These are phyloP conservation scores for Cabera pusaria DNA, from an alignment of 2,888 invertebrate genomes.

Conservation along the genomic window DNA sequence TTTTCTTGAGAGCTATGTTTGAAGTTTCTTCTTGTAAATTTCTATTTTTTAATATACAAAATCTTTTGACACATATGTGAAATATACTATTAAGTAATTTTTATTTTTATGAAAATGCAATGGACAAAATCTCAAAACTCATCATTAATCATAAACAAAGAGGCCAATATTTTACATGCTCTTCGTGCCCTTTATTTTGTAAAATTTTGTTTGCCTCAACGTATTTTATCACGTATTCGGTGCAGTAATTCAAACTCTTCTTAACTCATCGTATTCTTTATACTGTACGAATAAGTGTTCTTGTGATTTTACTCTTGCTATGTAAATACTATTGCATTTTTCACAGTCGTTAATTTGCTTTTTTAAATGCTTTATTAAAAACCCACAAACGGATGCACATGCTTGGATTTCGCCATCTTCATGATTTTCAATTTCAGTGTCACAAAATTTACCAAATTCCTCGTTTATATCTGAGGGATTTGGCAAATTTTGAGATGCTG, in stretches of 20 bases:
- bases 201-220: no score
- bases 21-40: constrained; percentile 4
- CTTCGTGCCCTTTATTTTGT: not conserved
- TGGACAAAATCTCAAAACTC: not conserved
- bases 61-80: constrained; percentile 1
- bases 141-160: not conserved
- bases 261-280: no score
- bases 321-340: constrained; percentile 2
- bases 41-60: constrained; percentile 2
- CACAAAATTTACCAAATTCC: no score
- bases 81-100: not conserved
- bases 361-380: constrained; percentile 19
- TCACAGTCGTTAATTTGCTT: constrained; percentile 6
- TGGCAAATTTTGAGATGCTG: no score
- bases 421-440: constrained; percentile 11
- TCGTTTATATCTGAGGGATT: no score
- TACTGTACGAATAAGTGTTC: constrained; percentile 7
- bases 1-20: not conserved
- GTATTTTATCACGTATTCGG: no score
- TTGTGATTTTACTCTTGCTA: no score
- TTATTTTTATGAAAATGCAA: not conserved
- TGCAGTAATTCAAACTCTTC: no score
- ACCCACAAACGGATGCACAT: constrained; percentile 25
- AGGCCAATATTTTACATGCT: not conserved
- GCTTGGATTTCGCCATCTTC: constrained; percentile 18